phyloP scores from a whole-genome alignment of 2,888 invertebrate species.

The Watsonalla cultraria region DNA sequence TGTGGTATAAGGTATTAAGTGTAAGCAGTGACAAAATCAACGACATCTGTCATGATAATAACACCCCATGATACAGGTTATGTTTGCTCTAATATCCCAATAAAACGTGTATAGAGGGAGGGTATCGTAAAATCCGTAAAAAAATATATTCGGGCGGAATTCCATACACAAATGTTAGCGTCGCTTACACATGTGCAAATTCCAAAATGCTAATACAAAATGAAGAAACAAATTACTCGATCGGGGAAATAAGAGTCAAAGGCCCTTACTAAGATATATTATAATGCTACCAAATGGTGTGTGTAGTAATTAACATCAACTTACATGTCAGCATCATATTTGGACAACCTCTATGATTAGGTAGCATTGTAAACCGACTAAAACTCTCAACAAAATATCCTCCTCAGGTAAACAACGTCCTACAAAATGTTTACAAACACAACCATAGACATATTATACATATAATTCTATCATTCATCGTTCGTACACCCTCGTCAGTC shows the following conservation, averaged over 20 bases:
- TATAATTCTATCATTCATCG: slow-evolving; percentile 15
- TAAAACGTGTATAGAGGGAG: slow-evolving; percentile 9
- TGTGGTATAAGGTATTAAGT: too few relatives aligned
- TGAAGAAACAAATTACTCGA: slow-evolving; percentile 16
- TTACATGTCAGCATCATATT: neutral
- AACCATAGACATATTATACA: slow-evolving; percentile 48
- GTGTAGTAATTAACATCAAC: neutral
- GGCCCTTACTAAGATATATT: too few relatives aligned
- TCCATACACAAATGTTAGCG: slow-evolving; percentile 40
- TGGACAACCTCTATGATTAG: neutral
- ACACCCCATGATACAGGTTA: neutral
- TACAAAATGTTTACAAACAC: slow-evolving; percentile 63
- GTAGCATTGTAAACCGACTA: slow-evolving; percentile 32
- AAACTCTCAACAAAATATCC: slow-evolving; percentile 49
- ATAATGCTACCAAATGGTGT: neutral
- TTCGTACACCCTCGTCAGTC: slow-evolving; percentile 19
- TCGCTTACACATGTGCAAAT: slow-evolving; percentile 38
- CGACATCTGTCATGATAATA: slow-evolving; percentile 7
- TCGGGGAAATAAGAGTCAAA: too few relatives aligned
- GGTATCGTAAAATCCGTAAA: slow-evolving; percentile 48
- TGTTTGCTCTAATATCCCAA: slow-evolving; percentile 1
- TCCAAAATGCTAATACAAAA: slow-evolving; percentile 35
- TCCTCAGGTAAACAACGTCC: slow-evolving; percentile 50
- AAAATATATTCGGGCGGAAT: slow-evolving; percentile 45
- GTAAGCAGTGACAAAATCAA: neutral